Evolutionary conservation across 2,113 vertebrate species (phyloP).

Genomic region (Cariama cristata): DNA sequence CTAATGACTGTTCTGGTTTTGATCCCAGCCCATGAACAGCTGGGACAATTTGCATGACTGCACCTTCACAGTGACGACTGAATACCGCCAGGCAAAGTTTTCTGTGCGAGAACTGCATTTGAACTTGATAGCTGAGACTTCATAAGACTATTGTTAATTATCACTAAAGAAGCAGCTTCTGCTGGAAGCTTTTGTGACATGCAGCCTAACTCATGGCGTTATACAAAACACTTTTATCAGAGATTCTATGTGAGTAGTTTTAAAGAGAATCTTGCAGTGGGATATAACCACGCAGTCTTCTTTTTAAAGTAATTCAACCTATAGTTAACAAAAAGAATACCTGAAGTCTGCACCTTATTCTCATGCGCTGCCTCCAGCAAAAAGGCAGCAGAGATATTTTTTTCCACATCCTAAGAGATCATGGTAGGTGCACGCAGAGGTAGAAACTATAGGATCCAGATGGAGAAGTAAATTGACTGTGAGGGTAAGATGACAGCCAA

Average conservation of each 20-base stretch:
- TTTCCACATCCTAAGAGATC: background rate
- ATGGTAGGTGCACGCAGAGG: background rate
- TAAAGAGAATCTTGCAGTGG: background rate
- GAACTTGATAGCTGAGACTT: background rate
- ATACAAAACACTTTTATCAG: background rate
- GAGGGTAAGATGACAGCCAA: background rate
- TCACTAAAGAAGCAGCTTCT: background rate
- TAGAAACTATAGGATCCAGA: background rate
- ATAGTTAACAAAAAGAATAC: background rate
- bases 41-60: background rate
- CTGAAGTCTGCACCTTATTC: background rate
- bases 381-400: background rate
- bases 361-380: background rate
- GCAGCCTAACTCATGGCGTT: background rate
- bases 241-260: background rate
- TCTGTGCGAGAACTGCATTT: background rate
- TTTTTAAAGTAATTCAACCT: background rate
- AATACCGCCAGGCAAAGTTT: background rate
- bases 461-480: background rate
- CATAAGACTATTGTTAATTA: background rate
- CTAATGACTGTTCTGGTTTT: background rate
- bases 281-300: background rate
- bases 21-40: background rate
- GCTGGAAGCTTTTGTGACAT: background rate
- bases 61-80: background rate